Conservation (phyloP, 1,140 invertebrate genomes). For the Meteorus sp. region DNA sequence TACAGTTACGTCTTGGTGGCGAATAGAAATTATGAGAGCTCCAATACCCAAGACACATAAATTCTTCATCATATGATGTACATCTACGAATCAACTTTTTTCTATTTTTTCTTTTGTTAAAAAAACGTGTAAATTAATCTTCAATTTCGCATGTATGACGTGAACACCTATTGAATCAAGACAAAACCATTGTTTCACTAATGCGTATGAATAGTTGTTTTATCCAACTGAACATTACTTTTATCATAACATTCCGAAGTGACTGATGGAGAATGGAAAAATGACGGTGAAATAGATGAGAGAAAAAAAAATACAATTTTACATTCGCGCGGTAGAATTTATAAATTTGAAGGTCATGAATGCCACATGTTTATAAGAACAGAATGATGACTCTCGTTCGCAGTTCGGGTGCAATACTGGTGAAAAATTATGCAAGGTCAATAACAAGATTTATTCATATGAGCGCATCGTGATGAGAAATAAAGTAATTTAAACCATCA, state of each 20-base stretch:
- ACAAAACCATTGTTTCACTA: slow-evolving; percentile 29
- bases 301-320: slow-evolving; percentile 9
- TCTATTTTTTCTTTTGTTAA: slow-evolving; percentile 5
- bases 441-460: too few relatives aligned
- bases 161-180: slow-evolving; percentile 46
- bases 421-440: too few relatives aligned
- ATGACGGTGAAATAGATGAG: slow-evolving; percentile 3
- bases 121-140: too few relatives aligned
- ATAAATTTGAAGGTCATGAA: too few relatives aligned
- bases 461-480: too few relatives aligned
- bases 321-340: too few relatives aligned
- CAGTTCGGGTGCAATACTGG: too few relatives aligned
- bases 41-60: background rate
- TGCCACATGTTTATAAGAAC: too few relatives aligned
- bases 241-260: slow-evolving; percentile 42
- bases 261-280: background rate
- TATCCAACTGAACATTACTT: slow-evolving; percentile 52
- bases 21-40: background rate
- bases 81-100: too few relatives aligned
- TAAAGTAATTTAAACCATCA: too few relatives aligned
- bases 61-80: background rate
- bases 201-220: slow-evolving; percentile 39
- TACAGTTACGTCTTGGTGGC: slow-evolving; percentile 11
- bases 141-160: too few relatives aligned
- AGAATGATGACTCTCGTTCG: too few relatives aligned